Percentiles rank a stretch among this genome's conserved stretches.
Evolutionary conservation across 2,113 vertebrate genomes (phyloP).

Genomic region (Oxyruncus cristatus): DNA sequence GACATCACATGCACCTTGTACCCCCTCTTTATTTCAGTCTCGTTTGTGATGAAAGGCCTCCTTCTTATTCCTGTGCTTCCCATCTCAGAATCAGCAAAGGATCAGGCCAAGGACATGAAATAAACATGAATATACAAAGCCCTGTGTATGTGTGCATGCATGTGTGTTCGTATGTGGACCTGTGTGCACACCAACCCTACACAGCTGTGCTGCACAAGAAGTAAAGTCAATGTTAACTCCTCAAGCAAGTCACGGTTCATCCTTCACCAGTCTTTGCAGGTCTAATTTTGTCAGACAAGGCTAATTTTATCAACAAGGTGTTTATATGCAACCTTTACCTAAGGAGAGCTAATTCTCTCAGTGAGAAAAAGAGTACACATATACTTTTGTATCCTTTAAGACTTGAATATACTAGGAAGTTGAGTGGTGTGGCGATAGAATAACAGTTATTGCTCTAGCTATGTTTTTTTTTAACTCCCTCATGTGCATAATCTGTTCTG

Average conservation of each 20-base stretch:
- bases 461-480: slow-evolving; percentile 12
- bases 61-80: neutral
- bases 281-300: neutral
- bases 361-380: neutral
- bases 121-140: neutral
- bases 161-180: neutral
- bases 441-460: slow-evolving; percentile 22
- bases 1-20: neutral
- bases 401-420: neutral
- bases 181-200: neutral
- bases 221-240: neutral
- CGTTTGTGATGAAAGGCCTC: neutral
- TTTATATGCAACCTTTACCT: neutral
- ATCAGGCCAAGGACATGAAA: neutral
- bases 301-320: neutral
- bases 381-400: neutral
- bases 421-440: neutral
- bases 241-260: accelerated
- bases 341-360: neutral
- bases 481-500: slow-evolving; percentile 31
- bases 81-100: neutral
- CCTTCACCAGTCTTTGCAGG: neutral
- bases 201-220: neutral
- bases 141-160: neutral
- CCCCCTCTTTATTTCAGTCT: neutral